Conservation (phyloP, 2,797 vertebrate species). For the Macropus fuliginosus region DNA sequence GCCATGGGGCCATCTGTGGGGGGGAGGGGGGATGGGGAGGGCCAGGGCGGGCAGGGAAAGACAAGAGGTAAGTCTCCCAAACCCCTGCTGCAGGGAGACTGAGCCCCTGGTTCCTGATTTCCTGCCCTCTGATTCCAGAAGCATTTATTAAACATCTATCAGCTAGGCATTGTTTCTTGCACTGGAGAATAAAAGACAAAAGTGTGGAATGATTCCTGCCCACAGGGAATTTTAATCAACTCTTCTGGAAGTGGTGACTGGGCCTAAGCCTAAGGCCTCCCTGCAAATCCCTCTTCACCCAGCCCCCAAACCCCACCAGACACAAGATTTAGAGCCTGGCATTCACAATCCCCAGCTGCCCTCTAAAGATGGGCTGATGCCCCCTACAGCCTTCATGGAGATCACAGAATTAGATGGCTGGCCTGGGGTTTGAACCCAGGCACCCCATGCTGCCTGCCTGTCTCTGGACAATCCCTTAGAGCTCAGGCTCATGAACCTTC, state of each 20-base stretch:
- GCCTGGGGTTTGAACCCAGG: background rate
- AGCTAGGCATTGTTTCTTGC: too few species aligned
- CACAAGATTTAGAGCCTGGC: background rate
- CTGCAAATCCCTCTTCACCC: background rate
- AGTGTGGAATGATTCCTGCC: too few species aligned
- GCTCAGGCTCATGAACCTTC: background rate
- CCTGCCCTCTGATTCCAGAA: too few species aligned
- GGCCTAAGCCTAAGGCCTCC: background rate
- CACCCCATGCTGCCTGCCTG: background rate
- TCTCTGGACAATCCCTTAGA: background rate
- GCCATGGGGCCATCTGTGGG: constrained; percentile 44
- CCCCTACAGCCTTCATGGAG: background rate
- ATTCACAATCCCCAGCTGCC: background rate
- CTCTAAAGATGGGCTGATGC: background rate
- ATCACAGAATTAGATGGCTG: background rate
- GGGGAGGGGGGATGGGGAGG: fast-evolving
- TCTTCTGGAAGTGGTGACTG: background rate
- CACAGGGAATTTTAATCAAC: background rate
- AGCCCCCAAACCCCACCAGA: background rate
- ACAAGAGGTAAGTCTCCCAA: background rate
- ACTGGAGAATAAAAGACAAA: too few species aligned
- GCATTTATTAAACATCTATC: too few species aligned
- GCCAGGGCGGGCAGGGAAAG: background rate
- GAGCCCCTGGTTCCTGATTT: too few species aligned
- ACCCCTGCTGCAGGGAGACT: too few species aligned